Conservation (phyloP, 2,797 vertebrate genomes). For the Tapera naevia region DNA sequence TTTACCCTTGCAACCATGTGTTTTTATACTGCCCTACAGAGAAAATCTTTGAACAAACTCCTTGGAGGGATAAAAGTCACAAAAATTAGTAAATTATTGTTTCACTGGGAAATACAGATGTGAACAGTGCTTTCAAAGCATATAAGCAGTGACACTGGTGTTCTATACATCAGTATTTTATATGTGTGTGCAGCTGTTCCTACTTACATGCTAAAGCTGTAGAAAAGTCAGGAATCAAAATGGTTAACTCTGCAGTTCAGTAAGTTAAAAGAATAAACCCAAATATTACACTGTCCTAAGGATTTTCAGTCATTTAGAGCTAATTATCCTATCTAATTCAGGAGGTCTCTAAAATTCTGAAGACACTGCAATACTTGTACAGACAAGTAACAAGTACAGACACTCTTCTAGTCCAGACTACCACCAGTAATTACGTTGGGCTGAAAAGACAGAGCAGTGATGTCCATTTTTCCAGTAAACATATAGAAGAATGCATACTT, state of each 20-base stretch:
- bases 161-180: background rate
- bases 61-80: constrained; percentile 3
- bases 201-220: background rate
- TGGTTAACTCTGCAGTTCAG: background rate
- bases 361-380: background rate
- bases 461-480: background rate
- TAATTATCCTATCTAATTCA: background rate
- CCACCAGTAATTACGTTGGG: background rate
- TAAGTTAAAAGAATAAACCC: background rate
- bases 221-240: background rate
- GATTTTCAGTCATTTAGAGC: background rate
- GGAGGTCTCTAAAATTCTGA: background rate
- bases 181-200: background rate
- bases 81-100: background rate
- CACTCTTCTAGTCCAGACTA: background rate
- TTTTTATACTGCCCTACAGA: background rate
- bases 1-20: background rate
- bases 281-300: background rate
- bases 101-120: background rate
- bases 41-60: constrained; percentile 17
- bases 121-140: background rate
- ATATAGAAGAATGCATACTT: background rate
- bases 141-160: background rate
- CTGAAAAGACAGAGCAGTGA: background rate
- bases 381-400: background rate